Evolutionary conservation across 1,140 invertebrate genomes (phyloP).

Genomic region (Saccostrea cuccullata): DNA sequence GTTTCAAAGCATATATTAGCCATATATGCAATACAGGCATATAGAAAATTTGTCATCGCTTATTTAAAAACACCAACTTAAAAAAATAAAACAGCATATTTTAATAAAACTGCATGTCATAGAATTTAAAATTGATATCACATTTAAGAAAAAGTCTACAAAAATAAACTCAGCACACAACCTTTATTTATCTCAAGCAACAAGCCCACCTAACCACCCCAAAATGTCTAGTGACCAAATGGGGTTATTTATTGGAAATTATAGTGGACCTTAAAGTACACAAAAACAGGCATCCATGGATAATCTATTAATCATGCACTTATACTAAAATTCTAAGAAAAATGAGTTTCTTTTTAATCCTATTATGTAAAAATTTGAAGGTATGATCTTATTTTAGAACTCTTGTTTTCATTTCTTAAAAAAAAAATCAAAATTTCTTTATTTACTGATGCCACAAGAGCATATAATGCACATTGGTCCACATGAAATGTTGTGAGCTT

Average conservation of each 20-base stretch:
- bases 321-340: no score
- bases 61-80: background rate
- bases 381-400: background rate
- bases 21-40: no score
- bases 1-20: no score
- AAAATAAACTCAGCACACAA: constrained; percentile 31
- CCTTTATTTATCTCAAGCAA: background rate
- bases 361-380: no score
- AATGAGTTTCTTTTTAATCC: no score
- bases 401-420: background rate
- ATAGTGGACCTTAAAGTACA: background rate
- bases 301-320: background rate
- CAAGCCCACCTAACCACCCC: background rate
- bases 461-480: constrained; percentile 20
- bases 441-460: background rate
- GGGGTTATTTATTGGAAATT: background rate
- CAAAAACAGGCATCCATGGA: background rate
- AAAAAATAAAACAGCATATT: constrained; percentile 7
- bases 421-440: no score
- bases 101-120: background rate
- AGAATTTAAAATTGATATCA: constrained; percentile 4
- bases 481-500: background rate
- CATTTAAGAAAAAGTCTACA: constrained; percentile 15
- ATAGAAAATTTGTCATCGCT: no score
- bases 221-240: background rate